A percentile compares a stretch with the other conserved stretches of the same genome.
These are phyloP conservation scores for Gastracanthus pulcherrimus DNA, from an alignment of 2,888 invertebrate species.

Conservation along the genomic window DNA sequence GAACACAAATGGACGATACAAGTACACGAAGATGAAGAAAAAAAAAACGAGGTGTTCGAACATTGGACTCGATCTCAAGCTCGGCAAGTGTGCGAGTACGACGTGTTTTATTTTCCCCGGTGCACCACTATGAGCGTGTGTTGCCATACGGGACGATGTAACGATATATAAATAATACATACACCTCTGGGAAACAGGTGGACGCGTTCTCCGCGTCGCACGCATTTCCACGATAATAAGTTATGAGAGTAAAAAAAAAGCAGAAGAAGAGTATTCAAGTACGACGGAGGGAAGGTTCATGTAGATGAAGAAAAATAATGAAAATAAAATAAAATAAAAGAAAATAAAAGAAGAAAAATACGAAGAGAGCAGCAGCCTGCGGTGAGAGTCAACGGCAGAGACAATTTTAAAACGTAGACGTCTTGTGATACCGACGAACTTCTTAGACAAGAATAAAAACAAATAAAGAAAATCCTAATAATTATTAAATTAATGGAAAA, in stretches of 20 bases:
- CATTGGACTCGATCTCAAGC: conserved; percentile 54
- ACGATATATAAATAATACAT: conserved; percentile 35
- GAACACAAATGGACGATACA: background rate
- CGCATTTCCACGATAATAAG: conserved; percentile 48
- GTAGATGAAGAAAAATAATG: too few species aligned
- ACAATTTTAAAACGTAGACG: conserved; percentile 61
- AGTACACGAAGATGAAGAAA: conserved; percentile 33
- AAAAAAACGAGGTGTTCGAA: conserved; percentile 26
- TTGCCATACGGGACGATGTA: conserved; percentile 18
- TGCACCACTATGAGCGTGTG: conserved; percentile 27
- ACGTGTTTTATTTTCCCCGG: conserved; percentile 30
- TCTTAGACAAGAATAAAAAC: conserved; percentile 58
- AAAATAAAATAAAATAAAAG: too few species aligned
- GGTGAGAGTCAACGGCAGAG: conserved; percentile 25
- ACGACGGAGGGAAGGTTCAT: conserved; percentile 11
- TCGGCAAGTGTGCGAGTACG: conserved; percentile 47
- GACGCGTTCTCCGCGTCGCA: conserved; percentile 24
- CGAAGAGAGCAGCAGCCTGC: conserved; percentile 28
- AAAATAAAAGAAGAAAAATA: conserved; percentile 19
- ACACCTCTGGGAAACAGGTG: conserved; percentile 19
- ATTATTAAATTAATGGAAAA: conserved; percentile 60
- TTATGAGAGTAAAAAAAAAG: conserved; percentile 14
- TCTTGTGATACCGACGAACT: conserved; percentile 69
- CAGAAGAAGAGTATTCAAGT: background rate
- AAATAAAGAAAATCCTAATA: conserved; percentile 61